Conservation (phyloP, 2,888 invertebrate species). For the Caenorhabditis doughertyi region DNA sequence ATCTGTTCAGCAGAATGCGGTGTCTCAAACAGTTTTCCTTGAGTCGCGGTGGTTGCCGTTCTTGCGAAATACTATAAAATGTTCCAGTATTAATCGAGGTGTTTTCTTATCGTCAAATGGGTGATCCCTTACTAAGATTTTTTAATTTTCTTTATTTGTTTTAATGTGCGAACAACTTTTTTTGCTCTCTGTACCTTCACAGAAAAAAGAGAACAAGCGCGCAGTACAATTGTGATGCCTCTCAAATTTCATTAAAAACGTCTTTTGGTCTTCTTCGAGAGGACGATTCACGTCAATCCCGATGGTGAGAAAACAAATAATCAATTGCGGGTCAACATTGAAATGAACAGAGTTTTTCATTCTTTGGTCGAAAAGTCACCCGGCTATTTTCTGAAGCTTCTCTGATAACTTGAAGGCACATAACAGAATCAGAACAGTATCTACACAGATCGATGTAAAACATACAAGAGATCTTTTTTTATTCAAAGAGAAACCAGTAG, state of each 20-base stretch:
- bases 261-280: constrained; percentile 45
- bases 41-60: constrained; percentile 69
- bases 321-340: constrained; percentile 55
- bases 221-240: constrained; percentile 16
- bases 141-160: constrained; percentile 22
- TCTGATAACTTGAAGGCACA: constrained; percentile 4
- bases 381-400: constrained; percentile 23
- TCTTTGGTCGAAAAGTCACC: constrained; percentile 52
- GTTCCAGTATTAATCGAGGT: constrained; percentile 1
- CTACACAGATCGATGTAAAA: neutral
- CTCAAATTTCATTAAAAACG: constrained; percentile 57
- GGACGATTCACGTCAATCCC: constrained; percentile 59
- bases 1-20: constrained; percentile 72
- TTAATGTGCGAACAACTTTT: constrained; percentile 33
- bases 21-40: constrained; percentile 75
- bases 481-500: neutral
- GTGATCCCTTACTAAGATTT: neutral
- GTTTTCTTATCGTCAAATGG: neutral
- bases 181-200: neutral
- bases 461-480: neutral
- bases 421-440: neutral
- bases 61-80: constrained; percentile 79
- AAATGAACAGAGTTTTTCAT: constrained; percentile 28
- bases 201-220: constrained; percentile 47
- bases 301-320: constrained; percentile 60